Evolutionary conservation across 1,140 invertebrate species (phyloP).

Genomic region (Bombus huntii): DNA sequence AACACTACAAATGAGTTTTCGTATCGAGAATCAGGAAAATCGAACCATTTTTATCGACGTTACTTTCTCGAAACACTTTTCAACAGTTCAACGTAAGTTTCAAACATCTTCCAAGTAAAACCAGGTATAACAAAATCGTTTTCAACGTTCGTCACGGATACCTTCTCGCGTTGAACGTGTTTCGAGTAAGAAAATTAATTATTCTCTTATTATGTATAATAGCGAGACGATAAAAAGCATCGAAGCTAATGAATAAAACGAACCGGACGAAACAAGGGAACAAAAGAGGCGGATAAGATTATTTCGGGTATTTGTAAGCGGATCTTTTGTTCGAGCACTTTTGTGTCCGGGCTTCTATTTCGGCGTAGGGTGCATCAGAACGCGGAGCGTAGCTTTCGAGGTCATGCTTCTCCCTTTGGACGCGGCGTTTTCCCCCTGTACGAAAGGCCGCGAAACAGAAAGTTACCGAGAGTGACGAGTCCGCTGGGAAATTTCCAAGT

Average conservation of each 20-base stretch:
- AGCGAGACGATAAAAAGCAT: neutral
- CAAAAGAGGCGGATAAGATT: neutral
- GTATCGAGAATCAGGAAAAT: too few relatives aligned
- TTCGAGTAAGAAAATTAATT: neutral
- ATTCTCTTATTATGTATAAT: too few relatives aligned
- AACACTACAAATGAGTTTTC: too few relatives aligned
- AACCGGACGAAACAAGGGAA: neutral
- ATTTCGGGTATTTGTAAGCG: neutral
- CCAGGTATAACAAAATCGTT: too few relatives aligned
- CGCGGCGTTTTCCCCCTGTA: conserved; percentile 21
- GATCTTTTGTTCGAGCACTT: neutral
- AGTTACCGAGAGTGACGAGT: conserved; percentile 72
- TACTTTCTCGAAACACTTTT: too few relatives aligned
- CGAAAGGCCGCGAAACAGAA: conserved; percentile 66
- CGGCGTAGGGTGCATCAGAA: conserved; percentile 15
- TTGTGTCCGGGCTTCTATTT: neutral
- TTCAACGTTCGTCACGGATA: too few relatives aligned
- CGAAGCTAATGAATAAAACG: neutral
- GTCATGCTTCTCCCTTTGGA: conserved; percentile 51
- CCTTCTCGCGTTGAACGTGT: too few relatives aligned
- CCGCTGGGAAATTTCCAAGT: conserved; percentile 70
- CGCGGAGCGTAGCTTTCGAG: conserved; percentile 19
- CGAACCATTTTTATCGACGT: too few relatives aligned
- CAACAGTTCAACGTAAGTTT: too few relatives aligned
- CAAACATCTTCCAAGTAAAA: too few relatives aligned